phyloP scores from a whole-genome alignment of 2,797 vertebrate species.

The Sebastes miniatus region DNA sequence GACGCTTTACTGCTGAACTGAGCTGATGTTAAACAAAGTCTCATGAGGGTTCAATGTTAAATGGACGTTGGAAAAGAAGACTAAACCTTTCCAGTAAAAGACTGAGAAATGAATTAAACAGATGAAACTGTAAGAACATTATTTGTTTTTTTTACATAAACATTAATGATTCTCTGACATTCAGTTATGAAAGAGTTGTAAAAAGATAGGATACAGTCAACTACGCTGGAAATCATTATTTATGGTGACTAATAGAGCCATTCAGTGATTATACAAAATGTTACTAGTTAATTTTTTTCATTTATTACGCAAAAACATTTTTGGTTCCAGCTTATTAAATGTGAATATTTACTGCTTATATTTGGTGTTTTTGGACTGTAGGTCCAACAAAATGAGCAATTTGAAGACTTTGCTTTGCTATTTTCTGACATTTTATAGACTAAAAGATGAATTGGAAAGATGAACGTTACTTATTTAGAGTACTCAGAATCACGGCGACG shows the following conservation, averaged over 20 bases:
- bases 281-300: neutral
- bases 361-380: neutral
- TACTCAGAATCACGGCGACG: no score
- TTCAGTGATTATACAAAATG: neutral
- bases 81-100: neutral
- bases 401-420: neutral
- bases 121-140: neutral
- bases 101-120: neutral
- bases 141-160: neutral
- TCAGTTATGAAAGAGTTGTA: neutral
- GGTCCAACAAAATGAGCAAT: neutral
- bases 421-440: no score
- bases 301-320: no score
- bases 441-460: no score
- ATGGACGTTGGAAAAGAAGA: neutral
- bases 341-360: neutral
- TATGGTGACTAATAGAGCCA: neutral
- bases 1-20: neutral
- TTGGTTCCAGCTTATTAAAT: no score
- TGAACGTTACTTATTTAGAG: no score
- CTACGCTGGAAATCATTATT: neutral
- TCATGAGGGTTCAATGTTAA: neutral
- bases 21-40: conserved; percentile 6
- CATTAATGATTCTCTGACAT: neutral
- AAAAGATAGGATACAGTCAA: neutral